Percentiles rank a stretch among this genome's conserved stretches.
Conservation (phyloP, 2,797 vertebrate genomes). For the Delichon dasypus region DNA sequence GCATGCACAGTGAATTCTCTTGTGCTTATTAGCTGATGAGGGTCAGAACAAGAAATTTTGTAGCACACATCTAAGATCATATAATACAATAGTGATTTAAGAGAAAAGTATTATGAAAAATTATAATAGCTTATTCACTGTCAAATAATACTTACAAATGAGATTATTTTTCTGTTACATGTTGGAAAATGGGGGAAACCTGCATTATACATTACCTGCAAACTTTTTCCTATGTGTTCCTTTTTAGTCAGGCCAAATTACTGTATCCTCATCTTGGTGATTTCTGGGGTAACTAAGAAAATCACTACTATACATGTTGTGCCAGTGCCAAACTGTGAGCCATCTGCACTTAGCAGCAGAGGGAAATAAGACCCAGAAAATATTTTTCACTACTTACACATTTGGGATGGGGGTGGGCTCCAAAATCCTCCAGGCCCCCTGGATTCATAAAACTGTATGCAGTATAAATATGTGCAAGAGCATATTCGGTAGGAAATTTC, state of each 20-base stretch:
- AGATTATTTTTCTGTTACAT: not conserved
- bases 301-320: not conserved
- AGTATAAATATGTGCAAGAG: not conserved
- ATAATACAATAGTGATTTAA: not conserved
- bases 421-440: not conserved
- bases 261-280: not conserved
- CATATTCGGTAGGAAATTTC: not conserved
- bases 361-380: not conserved
- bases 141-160: not conserved
- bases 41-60: not conserved
- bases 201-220: not conserved
- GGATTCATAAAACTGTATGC: not conserved
- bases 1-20: not conserved
- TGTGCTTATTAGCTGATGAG: not conserved
- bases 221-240: not conserved
- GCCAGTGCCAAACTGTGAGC: not conserved
- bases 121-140: not conserved
- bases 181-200: not conserved
- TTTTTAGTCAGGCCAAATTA: not conserved
- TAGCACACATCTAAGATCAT: not conserved
- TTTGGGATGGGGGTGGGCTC: not conserved
- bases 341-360: not conserved
- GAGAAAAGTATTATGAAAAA: not conserved
- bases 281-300: not conserved
- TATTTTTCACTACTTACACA: not conserved